A percentile compares a stretch with the other conserved stretches of the same genome.
Conservation (phyloP, 2,113 vertebrate species). For the Girardinichthys multiradiatus region DNA sequence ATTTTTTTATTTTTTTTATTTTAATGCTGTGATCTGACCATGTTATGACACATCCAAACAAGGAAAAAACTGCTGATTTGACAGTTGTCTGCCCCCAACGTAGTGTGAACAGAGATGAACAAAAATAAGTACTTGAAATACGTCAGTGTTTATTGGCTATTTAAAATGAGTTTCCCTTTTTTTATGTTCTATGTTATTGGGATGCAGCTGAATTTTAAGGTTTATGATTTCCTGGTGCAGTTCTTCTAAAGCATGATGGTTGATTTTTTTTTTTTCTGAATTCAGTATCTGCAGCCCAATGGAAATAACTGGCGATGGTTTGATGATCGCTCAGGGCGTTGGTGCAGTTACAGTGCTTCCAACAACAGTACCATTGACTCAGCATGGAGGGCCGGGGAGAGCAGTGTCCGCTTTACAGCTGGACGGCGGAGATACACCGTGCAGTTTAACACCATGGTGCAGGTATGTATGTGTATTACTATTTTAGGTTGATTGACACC, state of each 20-base stretch:
- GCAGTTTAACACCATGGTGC: slow-evolving; percentile 96
- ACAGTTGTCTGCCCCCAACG: too few species aligned
- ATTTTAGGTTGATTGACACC: not conserved
- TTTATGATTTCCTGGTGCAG: not conserved
- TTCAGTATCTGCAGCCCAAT: slow-evolving; percentile 90
- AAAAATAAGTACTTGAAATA: not conserved
- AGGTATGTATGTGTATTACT: slow-evolving; percentile 77
- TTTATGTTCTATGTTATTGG: too few species aligned
- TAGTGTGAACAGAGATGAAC: not conserved
- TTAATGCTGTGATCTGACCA: not conserved
- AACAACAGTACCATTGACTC: slow-evolving; percentile 96
- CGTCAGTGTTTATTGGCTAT: too few species aligned
- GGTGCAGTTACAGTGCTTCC: slow-evolving; percentile 95
- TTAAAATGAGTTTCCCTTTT: too few species aligned
- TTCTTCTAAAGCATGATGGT: not conserved
- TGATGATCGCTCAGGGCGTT: slow-evolving; percentile 93
- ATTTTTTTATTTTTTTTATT: not conserved
- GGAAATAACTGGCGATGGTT: slow-evolving; percentile 97
- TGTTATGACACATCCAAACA: not conserved
- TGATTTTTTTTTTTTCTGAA: not conserved
- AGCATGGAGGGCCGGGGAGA: slow-evolving; percentile 92
- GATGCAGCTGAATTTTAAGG: not conserved
- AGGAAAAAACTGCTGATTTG: too few species aligned
- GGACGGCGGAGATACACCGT: slow-evolving; percentile 92
- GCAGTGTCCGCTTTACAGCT: slow-evolving; percentile 93